Conservation (phyloP, 2,888 invertebrate genomes). For the Eristalis tenax region DNA sequence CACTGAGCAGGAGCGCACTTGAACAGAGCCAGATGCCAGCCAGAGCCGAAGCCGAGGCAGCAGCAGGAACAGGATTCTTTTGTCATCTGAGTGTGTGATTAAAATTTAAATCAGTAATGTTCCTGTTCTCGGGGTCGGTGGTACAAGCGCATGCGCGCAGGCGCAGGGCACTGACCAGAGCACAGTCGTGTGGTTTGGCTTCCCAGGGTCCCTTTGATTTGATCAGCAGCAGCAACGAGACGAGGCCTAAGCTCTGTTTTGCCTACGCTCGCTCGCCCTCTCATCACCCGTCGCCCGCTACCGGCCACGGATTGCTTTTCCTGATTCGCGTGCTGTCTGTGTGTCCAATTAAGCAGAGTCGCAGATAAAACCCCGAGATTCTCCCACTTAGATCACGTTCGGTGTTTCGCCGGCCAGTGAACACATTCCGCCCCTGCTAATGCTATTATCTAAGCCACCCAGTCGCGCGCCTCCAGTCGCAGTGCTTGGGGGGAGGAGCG, state of each 20-base stretch:
- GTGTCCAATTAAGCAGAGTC: conserved; percentile 67
- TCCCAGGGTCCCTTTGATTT: conserved; percentile 53
- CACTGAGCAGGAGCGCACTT: not conserved
- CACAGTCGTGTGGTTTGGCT: conserved; percentile 51
- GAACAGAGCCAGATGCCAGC: not conserved
- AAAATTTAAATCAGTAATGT: conserved; percentile 68
- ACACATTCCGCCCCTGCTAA: conserved; percentile 14
- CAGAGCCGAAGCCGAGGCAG: not conserved
- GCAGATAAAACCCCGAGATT: conserved; percentile 60
- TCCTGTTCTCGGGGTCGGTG: not conserved
- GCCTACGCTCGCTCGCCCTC: conserved; percentile 27
- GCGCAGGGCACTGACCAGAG: conserved; percentile 57
- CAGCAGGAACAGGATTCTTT: conserved; percentile 20
- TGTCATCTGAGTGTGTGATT: conserved; percentile 61
- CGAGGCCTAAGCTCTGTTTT: conserved; percentile 21
- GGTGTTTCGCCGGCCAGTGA: conserved; percentile 42
- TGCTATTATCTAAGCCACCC: conserved; percentile 44
- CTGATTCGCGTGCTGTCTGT: conserved; percentile 42
- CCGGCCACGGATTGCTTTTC: conserved; percentile 9
- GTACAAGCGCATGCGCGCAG: not conserved
- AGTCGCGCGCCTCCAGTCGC: not conserved
- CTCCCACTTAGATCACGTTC: conserved; percentile 72
- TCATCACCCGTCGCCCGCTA: not conserved
- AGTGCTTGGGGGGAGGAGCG: not conserved
- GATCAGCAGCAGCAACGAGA: conserved; percentile 35